These are phyloP conservation scores for Babylonia areolata DNA, from an alignment of 1,140 invertebrate genomes.

Conservation along the genomic window DNA sequence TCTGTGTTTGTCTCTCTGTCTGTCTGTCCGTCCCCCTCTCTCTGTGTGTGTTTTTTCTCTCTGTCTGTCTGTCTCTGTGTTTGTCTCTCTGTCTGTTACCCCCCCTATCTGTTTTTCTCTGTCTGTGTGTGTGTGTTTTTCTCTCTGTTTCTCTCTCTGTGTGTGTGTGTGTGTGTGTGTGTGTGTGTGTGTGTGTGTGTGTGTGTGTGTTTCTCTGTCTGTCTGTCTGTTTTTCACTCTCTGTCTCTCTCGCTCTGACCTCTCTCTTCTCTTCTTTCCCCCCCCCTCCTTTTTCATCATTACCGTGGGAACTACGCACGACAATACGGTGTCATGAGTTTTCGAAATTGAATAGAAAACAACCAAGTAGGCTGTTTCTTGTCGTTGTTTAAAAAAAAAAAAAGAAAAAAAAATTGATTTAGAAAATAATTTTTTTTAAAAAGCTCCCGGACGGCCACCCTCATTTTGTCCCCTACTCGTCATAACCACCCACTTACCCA, in stretches of 20 bases:
- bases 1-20: background rate
- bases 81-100: background rate
- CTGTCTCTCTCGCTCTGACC: background rate
- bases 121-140: background rate
- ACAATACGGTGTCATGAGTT: too few relatives aligned
- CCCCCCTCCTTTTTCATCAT: too few relatives aligned
- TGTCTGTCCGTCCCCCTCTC: background rate
- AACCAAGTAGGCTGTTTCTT: too few relatives aligned
- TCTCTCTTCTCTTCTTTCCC: too few relatives aligned
- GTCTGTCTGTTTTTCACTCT: background rate
- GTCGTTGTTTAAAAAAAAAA: too few relatives aligned
- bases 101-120: background rate
- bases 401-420: too few relatives aligned
- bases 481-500: too few relatives aligned
- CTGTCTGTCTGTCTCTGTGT: background rate
- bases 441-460: too few relatives aligned
- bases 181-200: background rate
- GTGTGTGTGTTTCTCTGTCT: background rate
- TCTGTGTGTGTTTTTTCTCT: background rate
- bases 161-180: background rate
- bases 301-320: too few relatives aligned
- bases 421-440: too few relatives aligned
- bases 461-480: too few relatives aligned
- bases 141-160: background rate
- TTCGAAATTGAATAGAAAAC: too few relatives aligned